Conservation (phyloP, 2,113 vertebrate species). For the Holacanthus passer region DNA sequence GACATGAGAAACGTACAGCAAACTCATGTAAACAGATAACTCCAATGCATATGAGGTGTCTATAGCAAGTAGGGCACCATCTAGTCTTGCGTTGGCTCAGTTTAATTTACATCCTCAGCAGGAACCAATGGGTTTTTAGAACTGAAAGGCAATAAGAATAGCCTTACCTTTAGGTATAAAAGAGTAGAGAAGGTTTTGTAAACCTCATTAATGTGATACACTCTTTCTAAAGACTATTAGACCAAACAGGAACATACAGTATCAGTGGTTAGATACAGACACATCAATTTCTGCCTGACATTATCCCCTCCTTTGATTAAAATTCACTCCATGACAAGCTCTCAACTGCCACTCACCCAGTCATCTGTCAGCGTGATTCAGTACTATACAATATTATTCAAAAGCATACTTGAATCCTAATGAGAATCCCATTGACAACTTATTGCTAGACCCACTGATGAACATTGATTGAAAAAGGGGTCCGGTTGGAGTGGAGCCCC, state of each 20-base stretch:
- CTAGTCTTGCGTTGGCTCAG: too few relatives aligned
- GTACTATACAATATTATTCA: conserved; percentile 68
- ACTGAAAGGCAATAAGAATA: neutral
- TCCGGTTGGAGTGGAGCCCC: conserved; percentile 61
- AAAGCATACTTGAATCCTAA: conserved; percentile 79
- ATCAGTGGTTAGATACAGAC: conserved; percentile 44
- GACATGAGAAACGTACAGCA: too few relatives aligned
- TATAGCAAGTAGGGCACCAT: too few relatives aligned
- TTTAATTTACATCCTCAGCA: too few relatives aligned
- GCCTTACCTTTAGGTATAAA: neutral
- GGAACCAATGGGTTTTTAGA: too few relatives aligned
- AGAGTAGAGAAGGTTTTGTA: neutral
- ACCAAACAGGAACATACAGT: conserved; percentile 34
- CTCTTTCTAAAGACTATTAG: conserved; percentile 35
- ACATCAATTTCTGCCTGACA: conserved; percentile 66
- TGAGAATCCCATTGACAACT: conserved; percentile 79
- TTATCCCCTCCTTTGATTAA: conserved; percentile 66
- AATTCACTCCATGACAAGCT: conserved; percentile 71
- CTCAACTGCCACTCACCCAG: conserved; percentile 73
- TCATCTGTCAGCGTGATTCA: conserved; percentile 76
- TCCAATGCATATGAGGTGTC: too few relatives aligned
- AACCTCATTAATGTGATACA: neutral
- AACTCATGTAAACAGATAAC: too few relatives aligned
- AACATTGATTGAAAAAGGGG: conserved; percentile 73
- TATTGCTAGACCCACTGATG: conserved; percentile 69